Percentiles rank a stretch among this genome's conserved stretches.
Conservation (phyloP, 1,140 invertebrate species). For the Panagrolaimus sp. region DNA sequence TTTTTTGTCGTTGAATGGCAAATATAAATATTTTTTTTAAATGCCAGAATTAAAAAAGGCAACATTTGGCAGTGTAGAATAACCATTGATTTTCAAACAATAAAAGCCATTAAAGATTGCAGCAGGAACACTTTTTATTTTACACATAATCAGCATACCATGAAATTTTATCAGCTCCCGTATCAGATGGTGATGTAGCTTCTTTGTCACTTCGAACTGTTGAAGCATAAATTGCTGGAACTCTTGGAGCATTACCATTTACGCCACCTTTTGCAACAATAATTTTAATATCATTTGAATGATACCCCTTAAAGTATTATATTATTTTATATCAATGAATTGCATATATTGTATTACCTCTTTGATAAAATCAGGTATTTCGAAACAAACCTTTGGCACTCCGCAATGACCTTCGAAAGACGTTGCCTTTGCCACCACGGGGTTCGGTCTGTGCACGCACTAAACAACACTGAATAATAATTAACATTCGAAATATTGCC, state of each 20-base stretch:
- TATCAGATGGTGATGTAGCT: background rate
- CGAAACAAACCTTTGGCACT: constrained; percentile 13
- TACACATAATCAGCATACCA: constrained; percentile 13
- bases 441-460: background rate
- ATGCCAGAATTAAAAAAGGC: no score
- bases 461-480: background rate
- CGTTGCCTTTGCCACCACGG: constrained; percentile 1
- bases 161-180: constrained; percentile 6
- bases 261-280: background rate
- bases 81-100: no score
- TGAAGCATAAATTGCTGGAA: constrained; percentile 12
- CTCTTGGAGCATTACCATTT: constrained; percentile 6
- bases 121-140: background rate
- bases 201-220: constrained; percentile 5
- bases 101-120: no score
- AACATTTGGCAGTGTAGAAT: no score
- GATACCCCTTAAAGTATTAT: background rate
- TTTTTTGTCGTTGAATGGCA: no score
- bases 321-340: background rate
- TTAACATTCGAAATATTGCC: no score
- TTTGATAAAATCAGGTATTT: constrained; percentile 12
- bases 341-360: background rate
- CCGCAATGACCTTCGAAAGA: constrained; percentile 13
- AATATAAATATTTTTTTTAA: no score
- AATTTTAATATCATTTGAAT: constrained; percentile 1